Conservation (phyloP, 2,888 invertebrate species). For the Steinernema carpocapsae region DNA sequence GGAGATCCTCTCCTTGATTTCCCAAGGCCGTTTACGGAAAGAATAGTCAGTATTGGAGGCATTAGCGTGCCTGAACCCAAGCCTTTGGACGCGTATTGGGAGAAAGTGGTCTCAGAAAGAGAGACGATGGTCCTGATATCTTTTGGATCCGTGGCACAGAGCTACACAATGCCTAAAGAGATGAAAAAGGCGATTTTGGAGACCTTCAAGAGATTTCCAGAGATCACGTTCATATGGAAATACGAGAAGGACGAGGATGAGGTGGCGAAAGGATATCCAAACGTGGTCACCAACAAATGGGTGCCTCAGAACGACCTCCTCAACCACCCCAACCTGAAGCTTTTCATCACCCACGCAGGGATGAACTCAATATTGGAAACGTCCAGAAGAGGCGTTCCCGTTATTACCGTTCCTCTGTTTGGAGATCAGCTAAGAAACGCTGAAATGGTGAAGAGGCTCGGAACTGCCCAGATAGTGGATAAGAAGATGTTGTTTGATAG, state of each 20-base stretch:
- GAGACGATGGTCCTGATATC: constrained; percentile 33
- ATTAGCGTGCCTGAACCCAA: constrained; percentile 40
- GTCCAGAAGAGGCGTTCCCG: constrained; percentile 40
- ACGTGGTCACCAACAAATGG: constrained; percentile 31
- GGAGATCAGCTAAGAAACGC: no score
- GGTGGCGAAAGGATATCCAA: constrained; percentile 31
- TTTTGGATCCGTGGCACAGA: constrained; percentile 31
- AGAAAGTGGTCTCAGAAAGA: background rate
- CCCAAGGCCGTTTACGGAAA: constrained; percentile 50
- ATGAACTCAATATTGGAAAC: constrained; percentile 41
- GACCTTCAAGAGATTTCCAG: constrained; percentile 39
- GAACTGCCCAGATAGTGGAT: constrained; percentile 41
- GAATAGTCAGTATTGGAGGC: no score
- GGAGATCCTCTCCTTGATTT: constrained; percentile 51
- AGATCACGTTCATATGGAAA: constrained; percentile 40
- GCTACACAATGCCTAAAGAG: constrained; percentile 25
- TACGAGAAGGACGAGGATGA: constrained; percentile 35
- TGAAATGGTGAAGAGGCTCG: constrained; percentile 48
- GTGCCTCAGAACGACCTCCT: constrained; percentile 40
- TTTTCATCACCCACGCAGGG: constrained; percentile 45
- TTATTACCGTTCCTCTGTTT: constrained; percentile 49
- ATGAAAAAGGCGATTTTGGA: constrained; percentile 34
- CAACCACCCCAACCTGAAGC: constrained; percentile 24
- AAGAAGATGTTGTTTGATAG: constrained; percentile 44
- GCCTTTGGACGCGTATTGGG: constrained; percentile 8